phyloP scores from a whole-genome alignment of 2,797 vertebrate species.

The Sebastes cheni region DNA sequence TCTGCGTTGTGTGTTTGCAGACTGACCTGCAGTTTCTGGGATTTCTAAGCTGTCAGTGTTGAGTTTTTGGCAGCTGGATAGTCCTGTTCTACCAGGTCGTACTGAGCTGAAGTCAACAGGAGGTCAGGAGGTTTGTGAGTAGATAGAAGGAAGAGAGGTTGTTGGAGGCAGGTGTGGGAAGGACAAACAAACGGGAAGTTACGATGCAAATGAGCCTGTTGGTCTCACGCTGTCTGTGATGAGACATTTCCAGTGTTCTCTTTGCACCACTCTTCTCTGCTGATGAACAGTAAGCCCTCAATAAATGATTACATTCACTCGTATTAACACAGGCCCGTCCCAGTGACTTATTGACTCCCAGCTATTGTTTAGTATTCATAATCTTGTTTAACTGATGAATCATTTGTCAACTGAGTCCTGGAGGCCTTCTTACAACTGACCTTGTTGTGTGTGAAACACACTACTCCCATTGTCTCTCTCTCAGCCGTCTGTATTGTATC shows the following conservation, averaged over 20 bases:
- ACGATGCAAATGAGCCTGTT: constrained; percentile 48
- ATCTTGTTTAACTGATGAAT: constrained; percentile 54
- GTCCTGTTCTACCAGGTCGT: constrained; percentile 73
- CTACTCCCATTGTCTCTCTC: constrained; percentile 65
- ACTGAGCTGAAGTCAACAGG: neutral
- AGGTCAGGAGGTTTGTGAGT: constrained; percentile 22
- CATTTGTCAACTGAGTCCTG: constrained; percentile 51
- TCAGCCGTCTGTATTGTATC: constrained; percentile 64
- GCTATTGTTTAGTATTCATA: constrained; percentile 34
- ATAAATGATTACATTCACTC: constrained; percentile 6
- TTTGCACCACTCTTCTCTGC: neutral
- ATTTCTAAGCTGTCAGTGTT: neutral
- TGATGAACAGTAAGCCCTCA: neutral
- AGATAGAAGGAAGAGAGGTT: constrained; percentile 15
- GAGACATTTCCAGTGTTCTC: constrained; percentile 11
- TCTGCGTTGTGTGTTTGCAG: constrained; percentile 5
- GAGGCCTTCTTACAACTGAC: constrained; percentile 21
- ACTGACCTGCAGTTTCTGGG: neutral
- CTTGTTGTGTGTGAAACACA: constrained; percentile 67
- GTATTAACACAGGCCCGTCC: neutral
- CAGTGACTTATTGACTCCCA: constrained; percentile 19
- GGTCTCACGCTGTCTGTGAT: neutral
- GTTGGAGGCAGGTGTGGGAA: constrained; percentile 12
- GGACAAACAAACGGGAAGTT: constrained; percentile 33
- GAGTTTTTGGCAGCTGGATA: constrained; percentile 46